These are phyloP conservation scores for Phaonia tiefii DNA, from an alignment of 2,888 invertebrate genomes.

Conservation along the genomic window DNA sequence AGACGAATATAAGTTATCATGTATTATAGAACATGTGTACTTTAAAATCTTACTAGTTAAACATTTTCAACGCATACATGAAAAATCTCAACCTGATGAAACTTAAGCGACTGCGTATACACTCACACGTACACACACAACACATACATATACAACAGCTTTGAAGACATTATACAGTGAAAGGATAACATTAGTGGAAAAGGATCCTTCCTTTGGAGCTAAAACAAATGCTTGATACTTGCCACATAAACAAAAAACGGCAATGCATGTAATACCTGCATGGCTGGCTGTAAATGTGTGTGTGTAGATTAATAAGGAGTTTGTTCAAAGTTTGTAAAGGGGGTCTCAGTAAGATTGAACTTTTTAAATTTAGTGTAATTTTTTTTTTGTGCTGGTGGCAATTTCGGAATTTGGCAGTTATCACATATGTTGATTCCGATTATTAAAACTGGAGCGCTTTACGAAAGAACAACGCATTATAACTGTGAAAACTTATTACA, in stretches of 20 bases:
- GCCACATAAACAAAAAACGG: slow-evolving; percentile 45
- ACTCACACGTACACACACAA: neutral
- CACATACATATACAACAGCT: neutral
- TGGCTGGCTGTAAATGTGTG: neutral
- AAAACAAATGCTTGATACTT: slow-evolving; percentile 21
- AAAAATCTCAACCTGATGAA: neutral
- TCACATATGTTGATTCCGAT: no score
- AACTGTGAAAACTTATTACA: no score
- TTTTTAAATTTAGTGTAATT: no score
- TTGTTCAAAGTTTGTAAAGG: neutral
- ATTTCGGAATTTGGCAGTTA: no score
- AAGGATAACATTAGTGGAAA: slow-evolving; percentile 2
- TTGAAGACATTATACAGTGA: neutral
- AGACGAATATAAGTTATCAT: neutral
- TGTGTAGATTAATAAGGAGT: neutral
- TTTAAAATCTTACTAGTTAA: slow-evolving; percentile 32
- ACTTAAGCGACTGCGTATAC: neutral
- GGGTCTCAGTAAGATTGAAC: no score
- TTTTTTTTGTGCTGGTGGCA: no score
- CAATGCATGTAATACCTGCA: neutral
- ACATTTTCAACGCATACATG: slow-evolving; percentile 2
- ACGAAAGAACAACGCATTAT: no score
- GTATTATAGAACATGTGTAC: neutral
- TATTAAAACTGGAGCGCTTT: no score
- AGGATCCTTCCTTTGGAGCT: neutral